Evolutionary conservation across 64 coral and sea anemone genomes (phyloP), one percentile per base, ranked within the genome.

Genomic region (Acropora tenuis): DNA sequence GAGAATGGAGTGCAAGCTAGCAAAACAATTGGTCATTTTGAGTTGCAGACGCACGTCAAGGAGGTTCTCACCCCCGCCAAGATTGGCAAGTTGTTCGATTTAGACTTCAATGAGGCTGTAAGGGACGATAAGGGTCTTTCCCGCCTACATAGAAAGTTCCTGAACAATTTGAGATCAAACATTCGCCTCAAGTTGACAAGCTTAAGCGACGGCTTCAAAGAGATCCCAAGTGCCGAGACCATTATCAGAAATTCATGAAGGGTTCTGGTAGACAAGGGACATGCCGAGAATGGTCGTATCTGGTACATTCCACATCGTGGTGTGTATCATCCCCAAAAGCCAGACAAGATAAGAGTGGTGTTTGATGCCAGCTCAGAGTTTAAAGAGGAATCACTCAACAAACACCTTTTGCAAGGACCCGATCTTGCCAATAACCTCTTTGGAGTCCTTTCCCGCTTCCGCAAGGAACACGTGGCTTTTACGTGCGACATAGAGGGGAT

Each of bases 91-190:
- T 41, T 73, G 84, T 87, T 87, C 45, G 68, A 87, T 47, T 18
- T 87, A 69, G 81, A 84, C 20, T 42, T 84, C 17, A 55, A 44
- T 15, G 81, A 84, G 18, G 9, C 61, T 42, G 59, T 44, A 16
- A 67, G 41, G 43, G 81, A 84, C n/a, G 81, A 84, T 75, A n/a
- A 74, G 73, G 6, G 59, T 12, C 81, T 68, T 61, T 45, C 43
- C 7, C 41, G 9, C 16, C 40, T 69, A 6, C 0, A 84, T 16
- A 47, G 71, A 47, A 66, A 1, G 59, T 84, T 84, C 41, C 49
- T 84, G 20, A 41, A 20, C 20, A 43, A 46, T 18, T 11, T 68
- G n/a, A 52, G 69, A 13, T 59, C 57, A 60, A 67, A 12, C 42
- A 84, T 84, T 8, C 59, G 44, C 9, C 81, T 30, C 71, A 2